Conservation (phyloP, 2,113 vertebrate genomes). For the Lates calcarifer region DNA sequence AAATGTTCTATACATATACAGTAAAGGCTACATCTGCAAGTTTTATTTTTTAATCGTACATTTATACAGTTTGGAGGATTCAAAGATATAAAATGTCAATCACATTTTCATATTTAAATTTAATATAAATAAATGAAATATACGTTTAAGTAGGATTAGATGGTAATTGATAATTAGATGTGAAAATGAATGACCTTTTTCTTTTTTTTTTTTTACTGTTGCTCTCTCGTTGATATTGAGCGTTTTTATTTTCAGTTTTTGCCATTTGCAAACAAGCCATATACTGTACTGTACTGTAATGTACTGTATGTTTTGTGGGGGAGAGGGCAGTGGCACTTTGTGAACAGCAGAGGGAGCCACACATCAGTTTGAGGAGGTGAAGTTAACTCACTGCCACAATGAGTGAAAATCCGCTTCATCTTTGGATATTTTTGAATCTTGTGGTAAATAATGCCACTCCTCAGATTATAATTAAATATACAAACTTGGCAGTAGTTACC, state of each 20-base stretch:
- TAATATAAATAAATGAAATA: not conserved
- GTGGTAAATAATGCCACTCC: conserved; percentile 28
- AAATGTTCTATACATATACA: conserved; percentile 80
- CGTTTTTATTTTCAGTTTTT: conserved; percentile 27
- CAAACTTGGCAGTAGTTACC: conserved; percentile 8
- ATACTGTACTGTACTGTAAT: conserved; percentile 53
- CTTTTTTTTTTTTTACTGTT: conserved; percentile 33
- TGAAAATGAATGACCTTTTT: not conserved
- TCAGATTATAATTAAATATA: conserved; percentile 17
- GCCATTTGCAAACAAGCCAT: conserved; percentile 66
- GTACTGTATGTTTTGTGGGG: conserved; percentile 48
- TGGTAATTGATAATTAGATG: not conserved
- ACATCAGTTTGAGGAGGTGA: conserved; percentile 23
- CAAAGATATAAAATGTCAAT: conserved; percentile 72
- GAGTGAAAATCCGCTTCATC: conserved; percentile 14
- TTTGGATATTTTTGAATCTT: conserved; percentile 15
- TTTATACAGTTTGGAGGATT: conserved; percentile 75
- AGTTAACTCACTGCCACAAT: conserved; percentile 13
- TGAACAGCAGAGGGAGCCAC: conserved; percentile 71
- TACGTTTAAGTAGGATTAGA: conserved; percentile 8
- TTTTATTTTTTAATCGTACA: conserved; percentile 71
- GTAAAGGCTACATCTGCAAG: conserved; percentile 72
- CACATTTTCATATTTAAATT: not conserved
- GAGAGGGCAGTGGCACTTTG: conserved; percentile 41
- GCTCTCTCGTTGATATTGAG: conserved; percentile 31